A percentile compares a stretch with the other conserved stretches of the same genome.
phyloP scores from a whole-genome alignment of 2,888 invertebrate species.

The Rhorus exstirpatorius region DNA sequence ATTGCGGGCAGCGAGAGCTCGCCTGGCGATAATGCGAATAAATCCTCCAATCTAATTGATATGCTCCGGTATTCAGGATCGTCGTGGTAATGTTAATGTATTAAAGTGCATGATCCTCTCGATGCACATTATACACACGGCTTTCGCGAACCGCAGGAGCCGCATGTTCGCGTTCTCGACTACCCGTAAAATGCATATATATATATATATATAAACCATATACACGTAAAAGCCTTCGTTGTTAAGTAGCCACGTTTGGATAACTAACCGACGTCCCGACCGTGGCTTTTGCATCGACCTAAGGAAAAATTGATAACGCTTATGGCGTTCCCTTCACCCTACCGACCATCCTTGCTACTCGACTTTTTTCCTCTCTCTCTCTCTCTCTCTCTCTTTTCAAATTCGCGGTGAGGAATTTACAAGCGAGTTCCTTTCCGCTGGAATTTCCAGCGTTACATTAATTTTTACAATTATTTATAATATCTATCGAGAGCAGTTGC shows the following conservation, averaged over 20 bases:
- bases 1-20: constrained; percentile 72
- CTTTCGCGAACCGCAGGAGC: constrained; percentile 58
- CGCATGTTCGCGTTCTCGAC: constrained; percentile 39
- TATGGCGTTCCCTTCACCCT: constrained; percentile 64
- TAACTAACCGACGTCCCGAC: constrained; percentile 67
- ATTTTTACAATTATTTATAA: not conserved
- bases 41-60: constrained; percentile 79
- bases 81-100: constrained; percentile 65
- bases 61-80: constrained; percentile 71
- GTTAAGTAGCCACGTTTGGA: constrained; percentile 73
- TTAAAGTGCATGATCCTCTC: constrained; percentile 57
- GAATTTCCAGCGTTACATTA: constrained; percentile 1
- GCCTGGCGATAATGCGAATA: constrained; percentile 78
- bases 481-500: not conserved
- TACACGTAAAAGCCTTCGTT: constrained; percentile 61
- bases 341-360: constrained; percentile 28
- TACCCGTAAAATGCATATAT: constrained; percentile 29
- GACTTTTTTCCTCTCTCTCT: constrained; percentile 37
- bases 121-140: constrained; percentile 17
- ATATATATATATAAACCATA: not conserved
- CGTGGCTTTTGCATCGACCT: constrained; percentile 56
- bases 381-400: not conserved
- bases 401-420: constrained; percentile 13
- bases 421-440: constrained; percentile 23
- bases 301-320: constrained; percentile 70